Base-by-base conservation (phyloP, 2,888 invertebrate genomes). In the Corbicula japonica region DNA sequence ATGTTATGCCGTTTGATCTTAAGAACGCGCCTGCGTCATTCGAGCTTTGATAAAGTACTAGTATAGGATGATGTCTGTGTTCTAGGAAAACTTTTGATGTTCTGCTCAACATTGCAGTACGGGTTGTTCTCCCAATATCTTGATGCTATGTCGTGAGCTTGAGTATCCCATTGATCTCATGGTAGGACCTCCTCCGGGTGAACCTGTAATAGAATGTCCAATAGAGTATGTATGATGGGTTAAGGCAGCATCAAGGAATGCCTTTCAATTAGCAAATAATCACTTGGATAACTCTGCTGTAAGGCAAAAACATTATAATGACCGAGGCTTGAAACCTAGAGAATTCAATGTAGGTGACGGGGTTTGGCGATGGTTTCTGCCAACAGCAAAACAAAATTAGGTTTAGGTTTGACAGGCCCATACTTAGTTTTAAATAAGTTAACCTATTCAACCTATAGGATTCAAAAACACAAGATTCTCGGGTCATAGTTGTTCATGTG, bases 281-380 rank as follows among this genome's bases (percentile, higher is more conserved):
- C 56, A 76, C 4, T 38, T 71, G 48, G 76, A 54, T 26, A 50
- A n/a, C 23, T 69, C 71, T 38, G 76, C 76, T 28, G 35, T 23
- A n/a, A 35, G 66, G 18, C 76, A 76, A 44, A 76, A 76, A 35
- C 26, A 65, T 41, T 35, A 56, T 30, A 75, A 75, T 61, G 72
- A 80, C 38, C 28, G 68, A n/a, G 46, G 41, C 21, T 44, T 76
- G 12, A 80, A 80, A 80, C 48, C 63, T 12, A 60, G 76, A 23
- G 58, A 60, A 30, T 72, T 54, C 72, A 50, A 65, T 52, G 10
- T 23, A 18, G 48, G 61, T 38, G 50, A 52, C 28, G 72, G 68
- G 68, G 72, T 80, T 10, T 80, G 76, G 76, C 52, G 72, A 46
- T 76, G 72, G 72, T 76, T 76, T 41, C 76, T 76, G 28, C 76